These are phyloP conservation scores for Allophyes oxyacanthae DNA, from an alignment of 2,888 invertebrate genomes.

Conservation along the genomic window DNA sequence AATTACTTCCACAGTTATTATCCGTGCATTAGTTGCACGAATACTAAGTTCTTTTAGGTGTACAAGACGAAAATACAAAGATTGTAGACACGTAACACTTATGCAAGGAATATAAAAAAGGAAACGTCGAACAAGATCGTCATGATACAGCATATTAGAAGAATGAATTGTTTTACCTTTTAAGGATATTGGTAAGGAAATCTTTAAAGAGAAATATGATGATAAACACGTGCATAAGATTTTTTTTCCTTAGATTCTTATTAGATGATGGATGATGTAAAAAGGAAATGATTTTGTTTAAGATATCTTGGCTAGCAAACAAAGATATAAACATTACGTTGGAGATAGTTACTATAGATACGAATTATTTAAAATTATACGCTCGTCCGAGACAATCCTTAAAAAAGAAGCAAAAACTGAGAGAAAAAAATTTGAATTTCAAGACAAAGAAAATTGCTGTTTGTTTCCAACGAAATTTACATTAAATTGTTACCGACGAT, in stretches of 20 bases:
- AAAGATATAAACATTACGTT: constrained; percentile 48
- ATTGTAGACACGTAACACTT: not conserved
- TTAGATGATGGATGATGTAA: constrained; percentile 12
- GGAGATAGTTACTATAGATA: constrained; percentile 33
- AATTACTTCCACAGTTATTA: constrained; percentile 53
- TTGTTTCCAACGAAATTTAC: constrained; percentile 48
- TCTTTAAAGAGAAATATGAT: constrained; percentile 29
- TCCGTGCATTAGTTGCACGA: constrained; percentile 46
- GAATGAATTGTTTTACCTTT: constrained; percentile 19
- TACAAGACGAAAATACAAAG: constrained; percentile 13
- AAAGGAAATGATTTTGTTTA: constrained; percentile 44
- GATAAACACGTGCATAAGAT: constrained; percentile 31
- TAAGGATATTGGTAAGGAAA: constrained; percentile 19
- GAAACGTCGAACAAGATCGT: constrained; percentile 8
- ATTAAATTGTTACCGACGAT: constrained; percentile 49
- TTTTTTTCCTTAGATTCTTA: constrained; percentile 23
- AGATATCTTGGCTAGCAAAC: constrained; percentile 46
- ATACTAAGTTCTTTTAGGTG: constrained; percentile 23
- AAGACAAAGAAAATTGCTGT: constrained; percentile 55
- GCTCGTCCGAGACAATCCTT: constrained; percentile 12
- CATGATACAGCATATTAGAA: constrained; percentile 8
- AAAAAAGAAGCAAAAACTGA: constrained; percentile 23
- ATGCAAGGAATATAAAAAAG: constrained; percentile 5
- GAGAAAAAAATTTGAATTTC: constrained; percentile 32
- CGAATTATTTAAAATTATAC: constrained; percentile 34